These are phyloP conservation scores for Graptemys geographica DNA, from an alignment of 2,797 vertebrate genomes.

Conservation along the genomic window DNA sequence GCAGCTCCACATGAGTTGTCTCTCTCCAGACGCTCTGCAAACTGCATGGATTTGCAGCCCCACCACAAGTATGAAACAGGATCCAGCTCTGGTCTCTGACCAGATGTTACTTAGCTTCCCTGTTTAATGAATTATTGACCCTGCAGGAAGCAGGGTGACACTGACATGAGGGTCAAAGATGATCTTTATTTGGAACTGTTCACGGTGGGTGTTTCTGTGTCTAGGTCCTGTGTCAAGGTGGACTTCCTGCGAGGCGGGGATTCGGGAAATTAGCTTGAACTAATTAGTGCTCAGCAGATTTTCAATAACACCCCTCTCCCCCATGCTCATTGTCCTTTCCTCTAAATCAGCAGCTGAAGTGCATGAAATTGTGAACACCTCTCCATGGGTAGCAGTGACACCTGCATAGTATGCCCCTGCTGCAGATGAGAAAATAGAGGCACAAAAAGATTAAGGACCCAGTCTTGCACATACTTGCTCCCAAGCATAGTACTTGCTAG, in stretches of 20 bases:
- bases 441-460: not conserved
- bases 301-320: not conserved
- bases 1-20: not conserved
- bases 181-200: constrained; percentile 15
- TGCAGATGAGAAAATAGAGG: not conserved
- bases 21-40: accelerated
- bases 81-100: not conserved
- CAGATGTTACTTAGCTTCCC: constrained; percentile 34
- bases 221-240: not conserved
- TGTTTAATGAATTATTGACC: constrained; percentile 13
- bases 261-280: not conserved
- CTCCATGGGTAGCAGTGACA: accelerated
- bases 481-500: not conserved
- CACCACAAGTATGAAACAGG: not conserved
- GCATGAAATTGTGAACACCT: not conserved
- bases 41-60: not conserved
- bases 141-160: not conserved
- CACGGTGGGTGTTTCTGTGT: not conserved
- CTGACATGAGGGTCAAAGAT: constrained; percentile 61
- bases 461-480: constrained; percentile 31
- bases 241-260: not conserved
- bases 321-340: accelerated
- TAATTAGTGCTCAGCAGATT: not conserved
- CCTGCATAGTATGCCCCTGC: not conserved
- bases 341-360: not conserved